Base-by-base conservation (phyloP, 2,888 invertebrate genomes). In the Tipula lateralis region DNA sequence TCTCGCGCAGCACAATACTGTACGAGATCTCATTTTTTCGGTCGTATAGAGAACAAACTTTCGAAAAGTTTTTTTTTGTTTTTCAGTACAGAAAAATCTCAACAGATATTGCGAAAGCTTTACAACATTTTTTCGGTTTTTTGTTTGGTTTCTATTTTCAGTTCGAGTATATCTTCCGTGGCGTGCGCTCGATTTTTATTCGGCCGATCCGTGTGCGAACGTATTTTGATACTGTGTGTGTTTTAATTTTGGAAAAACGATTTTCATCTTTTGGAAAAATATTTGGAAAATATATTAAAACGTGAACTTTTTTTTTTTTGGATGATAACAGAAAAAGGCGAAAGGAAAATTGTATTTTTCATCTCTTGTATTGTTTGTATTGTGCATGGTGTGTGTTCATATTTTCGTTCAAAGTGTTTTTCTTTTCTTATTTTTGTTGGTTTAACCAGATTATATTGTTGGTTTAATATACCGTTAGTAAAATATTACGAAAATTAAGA, bases 111-210 rank as follows among this genome's bases (percentile, higher is more conserved):
- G 66, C 12, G 66, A 66, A 66, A 66, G 66, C 66, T 66, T 66
- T 66, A 66, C 66, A 66, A 66, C 66, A 66, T 66, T 66, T 66
- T 66, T 50, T 50, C 39, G 44, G 16, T 50, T 44, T 44, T 66
- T 66, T 19, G 66, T 24, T 66, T 66, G 66, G 66, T 66, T 66
- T 66, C 66, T 66, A 66, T 66, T 66, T 66, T 66, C 44, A 66
- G 66, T 66, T 66, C 66, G 66, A 66, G 66, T 66, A 66, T 24
- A 66, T 66, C 66, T 24, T 66, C 66, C 66, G 66, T 9, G 66
- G 3, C 66, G 66, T 66, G 66, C 66, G 66, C 66, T 66, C 12
- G 66, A 9, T 66, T 66, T 66, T 66, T 12, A 9, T 24, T 66
- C n/a, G 66, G 66, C 9, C 9, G 66, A 24, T 66, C 24, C 12